Percentiles rank a stretch among this genome's conserved stretches.
phyloP scores from a whole-genome alignment of 64 coral and sea anemone genomes.

The Montipora efflorescens region DNA sequence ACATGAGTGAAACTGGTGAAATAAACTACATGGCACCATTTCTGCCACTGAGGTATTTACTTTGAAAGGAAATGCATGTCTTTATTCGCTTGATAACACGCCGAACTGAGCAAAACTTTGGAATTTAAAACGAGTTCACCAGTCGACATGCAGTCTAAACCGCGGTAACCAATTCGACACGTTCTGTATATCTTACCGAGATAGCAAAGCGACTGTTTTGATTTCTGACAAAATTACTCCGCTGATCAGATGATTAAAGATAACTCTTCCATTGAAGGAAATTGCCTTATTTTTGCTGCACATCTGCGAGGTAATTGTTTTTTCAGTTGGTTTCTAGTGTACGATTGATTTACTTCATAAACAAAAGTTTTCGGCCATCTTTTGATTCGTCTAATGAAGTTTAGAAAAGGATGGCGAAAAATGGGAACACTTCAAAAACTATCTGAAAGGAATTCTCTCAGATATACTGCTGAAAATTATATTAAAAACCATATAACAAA shows the following conservation, averaged over 20 bases:
- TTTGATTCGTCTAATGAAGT: neutral
- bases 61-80: neutral
- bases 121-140: conserved; percentile 10
- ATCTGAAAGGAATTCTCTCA: neutral
- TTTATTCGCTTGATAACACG: neutral
- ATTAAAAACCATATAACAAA: too few species aligned
- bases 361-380: neutral
- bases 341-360: conserved; percentile 33
- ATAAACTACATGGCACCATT: neutral
- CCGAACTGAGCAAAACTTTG: neutral
- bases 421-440: neutral
- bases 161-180: neutral
- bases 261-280: conserved; percentile 6
- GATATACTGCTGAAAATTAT: neutral
- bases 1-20: neutral
- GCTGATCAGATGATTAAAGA: conserved; percentile 23
- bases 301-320: conserved; percentile 54
- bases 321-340: neutral
- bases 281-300: conserved; percentile 33
- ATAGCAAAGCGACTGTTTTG: conserved; percentile 51
- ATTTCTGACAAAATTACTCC: conserved; percentile 25
- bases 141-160: conserved; percentile 42
- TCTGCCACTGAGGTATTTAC: neutral
- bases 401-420: neutral
- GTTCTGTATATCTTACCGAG: neutral